phyloP scores from a whole-genome alignment of 2,797 vertebrate species.

The Diplodus sargus region DNA sequence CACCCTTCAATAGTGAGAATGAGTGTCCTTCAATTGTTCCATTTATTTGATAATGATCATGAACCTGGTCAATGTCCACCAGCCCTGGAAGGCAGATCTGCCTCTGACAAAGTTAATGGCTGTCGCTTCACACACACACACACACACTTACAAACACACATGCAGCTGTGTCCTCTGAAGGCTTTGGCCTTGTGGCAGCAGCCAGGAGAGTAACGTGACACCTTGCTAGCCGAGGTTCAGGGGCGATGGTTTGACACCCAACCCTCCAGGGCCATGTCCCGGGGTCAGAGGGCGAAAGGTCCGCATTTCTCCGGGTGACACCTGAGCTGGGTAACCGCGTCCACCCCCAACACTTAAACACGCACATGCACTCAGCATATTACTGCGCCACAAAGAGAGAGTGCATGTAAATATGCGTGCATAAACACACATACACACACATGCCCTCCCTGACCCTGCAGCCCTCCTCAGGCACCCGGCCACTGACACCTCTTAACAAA shows the following conservation, averaged over 20 bases:
- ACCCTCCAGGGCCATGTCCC: slow-evolving; percentile 77
- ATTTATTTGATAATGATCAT: slow-evolving; percentile 40
- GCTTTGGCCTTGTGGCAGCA: slow-evolving; percentile 76
- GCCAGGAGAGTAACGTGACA: slow-evolving; percentile 68
- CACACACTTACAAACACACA: slow-evolving; percentile 33
- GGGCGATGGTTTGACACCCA: slow-evolving; percentile 75
- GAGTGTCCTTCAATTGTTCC: slow-evolving; percentile 12
- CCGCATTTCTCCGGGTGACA: slow-evolving; percentile 77
- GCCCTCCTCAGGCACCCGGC: slow-evolving; percentile 58
- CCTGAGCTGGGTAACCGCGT: slow-evolving; percentile 59
- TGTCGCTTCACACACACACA: slow-evolving; percentile 36
- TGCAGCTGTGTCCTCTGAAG: slow-evolving; percentile 62
- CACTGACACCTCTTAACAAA: slow-evolving; percentile 78
- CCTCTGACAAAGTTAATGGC: slow-evolving; percentile 39
- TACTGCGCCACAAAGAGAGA: slow-evolving; percentile 70
- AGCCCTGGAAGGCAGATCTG: slow-evolving; percentile 19
- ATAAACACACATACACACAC: slow-evolving; percentile 39
- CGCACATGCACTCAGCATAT: slow-evolving; percentile 55
- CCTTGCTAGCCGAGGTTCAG: slow-evolving; percentile 74
- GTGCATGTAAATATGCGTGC: slow-evolving; percentile 51
- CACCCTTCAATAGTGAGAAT: slow-evolving; percentile 6
- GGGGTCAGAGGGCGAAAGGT: slow-evolving; percentile 79
- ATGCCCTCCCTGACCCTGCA: slow-evolving; percentile 53
- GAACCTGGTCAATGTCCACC: slow-evolving; percentile 17
- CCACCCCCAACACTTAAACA: slow-evolving; percentile 49